These are phyloP conservation scores for Mesorhabditis belari DNA, from an alignment of 2,888 invertebrate genomes.

Conservation along the genomic window DNA sequence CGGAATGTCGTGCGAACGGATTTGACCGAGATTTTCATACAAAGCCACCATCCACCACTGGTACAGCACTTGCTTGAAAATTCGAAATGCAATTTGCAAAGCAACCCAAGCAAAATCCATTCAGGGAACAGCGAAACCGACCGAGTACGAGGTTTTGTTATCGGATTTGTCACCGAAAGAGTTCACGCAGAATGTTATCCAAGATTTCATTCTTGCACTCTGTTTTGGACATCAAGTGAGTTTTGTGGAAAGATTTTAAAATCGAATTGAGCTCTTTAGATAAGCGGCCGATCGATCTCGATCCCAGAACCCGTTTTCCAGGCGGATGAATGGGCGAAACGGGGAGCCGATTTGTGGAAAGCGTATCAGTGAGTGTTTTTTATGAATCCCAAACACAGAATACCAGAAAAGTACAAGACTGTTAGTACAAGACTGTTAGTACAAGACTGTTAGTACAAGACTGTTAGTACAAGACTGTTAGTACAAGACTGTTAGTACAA, in stretches of 20 bases:
- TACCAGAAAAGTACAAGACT: neutral
- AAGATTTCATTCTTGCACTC: slow-evolving; percentile 11
- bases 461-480: too few species aligned
- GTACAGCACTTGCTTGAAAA: too few species aligned
- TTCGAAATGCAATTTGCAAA: too few species aligned
- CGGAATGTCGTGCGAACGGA: slow-evolving; percentile 15
- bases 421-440: too few species aligned
- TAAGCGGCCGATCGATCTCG: slow-evolving; percentile 5
- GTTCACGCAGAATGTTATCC: slow-evolving; percentile 18
- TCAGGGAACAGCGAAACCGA: slow-evolving; percentile 21
- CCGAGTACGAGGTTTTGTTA: slow-evolving; percentile 19
- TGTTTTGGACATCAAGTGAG: slow-evolving; percentile 9
- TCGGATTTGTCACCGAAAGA: too few species aligned
- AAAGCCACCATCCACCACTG: slow-evolving; percentile 28
- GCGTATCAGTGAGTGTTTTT: slow-evolving; percentile 1
- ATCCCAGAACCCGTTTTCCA: slow-evolving; percentile 25
- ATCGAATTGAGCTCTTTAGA: neutral
- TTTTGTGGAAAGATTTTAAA: neutral
- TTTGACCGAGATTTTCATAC: slow-evolving; percentile 28
- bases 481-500: too few species aligned
- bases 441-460: too few species aligned
- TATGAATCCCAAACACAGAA: neutral
- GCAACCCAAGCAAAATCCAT: neutral
- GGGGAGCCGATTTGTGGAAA: slow-evolving; percentile 10
- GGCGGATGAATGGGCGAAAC: slow-evolving; percentile 26